phyloP scores from a whole-genome alignment of 1,140 invertebrate species.

The Helicoverpa zea region DNA sequence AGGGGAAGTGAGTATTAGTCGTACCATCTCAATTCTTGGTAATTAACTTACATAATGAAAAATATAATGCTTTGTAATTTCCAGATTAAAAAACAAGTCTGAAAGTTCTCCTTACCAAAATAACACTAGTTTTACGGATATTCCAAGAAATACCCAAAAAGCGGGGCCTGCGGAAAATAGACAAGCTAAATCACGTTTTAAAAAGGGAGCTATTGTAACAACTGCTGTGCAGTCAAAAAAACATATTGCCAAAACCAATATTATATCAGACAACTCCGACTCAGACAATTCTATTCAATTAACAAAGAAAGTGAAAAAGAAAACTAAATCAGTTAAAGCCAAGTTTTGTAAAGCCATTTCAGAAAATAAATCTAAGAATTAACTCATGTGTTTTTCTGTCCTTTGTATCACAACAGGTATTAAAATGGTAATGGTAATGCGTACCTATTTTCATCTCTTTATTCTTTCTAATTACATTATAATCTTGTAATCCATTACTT shows the following conservation, averaged over 20 bases:
- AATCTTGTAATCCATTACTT: too few relatives aligned
- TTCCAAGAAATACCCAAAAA: conserved; percentile 78
- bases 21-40: neutral
- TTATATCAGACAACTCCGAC: conserved; percentile 84
- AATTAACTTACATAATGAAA: neutral
- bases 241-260: conserved; percentile 56
- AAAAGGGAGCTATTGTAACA: conserved; percentile 88
- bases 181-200: conserved; percentile 85
- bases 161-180: conserved; percentile 66
- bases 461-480: too few relatives aligned
- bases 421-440: neutral
- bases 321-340: conserved; percentile 82
- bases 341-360: conserved; percentile 66
- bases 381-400: neutral
- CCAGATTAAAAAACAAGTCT: conserved; percentile 79
- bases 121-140: conserved; percentile 82
- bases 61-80: conserved; percentile 55
- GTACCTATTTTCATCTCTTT: too few relatives aligned
- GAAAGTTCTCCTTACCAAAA: conserved; percentile 71
- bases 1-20: conserved; percentile 79
- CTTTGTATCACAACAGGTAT: too few relatives aligned
- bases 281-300: conserved; percentile 85
- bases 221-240: conserved; percentile 86
- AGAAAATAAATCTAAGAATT: conserved; percentile 66
- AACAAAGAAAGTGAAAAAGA: conserved; percentile 84